These are phyloP conservation scores for Spheniscus mendiculus DNA, from an alignment of 2,113 vertebrate species.

Conservation along the genomic window DNA sequence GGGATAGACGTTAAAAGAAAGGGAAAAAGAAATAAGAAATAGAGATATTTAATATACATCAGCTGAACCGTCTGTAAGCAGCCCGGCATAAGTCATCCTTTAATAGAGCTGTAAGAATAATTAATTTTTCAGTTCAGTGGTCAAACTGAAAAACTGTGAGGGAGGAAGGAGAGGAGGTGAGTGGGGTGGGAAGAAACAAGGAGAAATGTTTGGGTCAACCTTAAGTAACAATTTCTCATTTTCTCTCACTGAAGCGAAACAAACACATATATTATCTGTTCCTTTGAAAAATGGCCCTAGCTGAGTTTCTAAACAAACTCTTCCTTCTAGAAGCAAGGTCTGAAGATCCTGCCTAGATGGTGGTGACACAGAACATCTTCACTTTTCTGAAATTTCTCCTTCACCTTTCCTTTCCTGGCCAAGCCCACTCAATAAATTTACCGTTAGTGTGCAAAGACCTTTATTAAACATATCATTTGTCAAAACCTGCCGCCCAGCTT, in stretches of 20 bases:
- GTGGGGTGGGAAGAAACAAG: neutral
- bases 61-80: neutral
- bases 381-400: neutral
- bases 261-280: neutral
- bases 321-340: neutral
- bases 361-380: neutral
- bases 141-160: conserved; percentile 57
- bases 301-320: neutral
- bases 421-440: neutral
- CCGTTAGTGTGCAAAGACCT: neutral
- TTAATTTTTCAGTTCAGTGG: conserved; percentile 66
- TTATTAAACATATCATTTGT: neutral
- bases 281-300: neutral
- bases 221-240: conserved; percentile 16
- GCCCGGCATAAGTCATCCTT: conserved; percentile 20
- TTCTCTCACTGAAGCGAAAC: conserved; percentile 34
- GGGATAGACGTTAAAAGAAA: neutral
- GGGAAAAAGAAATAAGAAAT: neutral
- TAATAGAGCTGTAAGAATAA: conserved; percentile 65
- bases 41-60: conserved; percentile 20
- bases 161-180: conserved; percentile 23
- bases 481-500: neutral
- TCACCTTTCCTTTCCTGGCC: neutral
- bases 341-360: neutral
- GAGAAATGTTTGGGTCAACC: conserved; percentile 37